Conservation (phyloP, 2,797 vertebrate species). For the Anguilla megastoma region DNA sequence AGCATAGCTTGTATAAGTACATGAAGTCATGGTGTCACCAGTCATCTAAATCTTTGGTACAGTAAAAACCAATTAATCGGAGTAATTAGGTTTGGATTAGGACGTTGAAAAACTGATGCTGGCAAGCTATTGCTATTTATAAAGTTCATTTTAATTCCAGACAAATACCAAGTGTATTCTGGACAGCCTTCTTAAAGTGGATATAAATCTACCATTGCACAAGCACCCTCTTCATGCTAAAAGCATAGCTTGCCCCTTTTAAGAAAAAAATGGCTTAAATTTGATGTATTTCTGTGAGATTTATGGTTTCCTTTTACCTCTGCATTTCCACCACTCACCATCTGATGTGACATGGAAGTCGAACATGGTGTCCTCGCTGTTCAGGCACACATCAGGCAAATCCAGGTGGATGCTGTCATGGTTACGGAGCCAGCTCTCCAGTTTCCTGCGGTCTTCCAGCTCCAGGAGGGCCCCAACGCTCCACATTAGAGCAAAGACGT, state of each 20-base stretch:
- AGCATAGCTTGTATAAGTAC: neutral
- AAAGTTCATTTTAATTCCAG: neutral
- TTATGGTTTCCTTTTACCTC: neutral
- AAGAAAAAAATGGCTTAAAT: neutral
- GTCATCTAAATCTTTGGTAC: neutral
- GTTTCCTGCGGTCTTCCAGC: constrained; percentile 76
- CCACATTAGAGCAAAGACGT: constrained; percentile 92
- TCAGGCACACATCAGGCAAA: constrained; percentile 73
- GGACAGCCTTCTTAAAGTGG: neutral
- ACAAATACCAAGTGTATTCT: constrained; percentile 14
- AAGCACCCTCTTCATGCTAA: neutral
- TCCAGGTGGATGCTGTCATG: constrained; percentile 70
- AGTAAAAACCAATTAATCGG: neutral
- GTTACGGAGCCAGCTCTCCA: constrained; percentile 85
- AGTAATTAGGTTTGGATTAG: neutral
- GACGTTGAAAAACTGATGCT: neutral
- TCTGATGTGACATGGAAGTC: constrained; percentile 84
- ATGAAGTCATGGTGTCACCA: neutral
- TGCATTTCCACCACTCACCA: constrained; percentile 66
- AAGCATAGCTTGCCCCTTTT: neutral
- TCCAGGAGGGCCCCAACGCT: constrained; percentile 89
- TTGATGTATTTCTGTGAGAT: neutral
- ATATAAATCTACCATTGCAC: neutral
- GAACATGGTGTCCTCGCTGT: constrained; percentile 82
- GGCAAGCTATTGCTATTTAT: neutral